Conservation (phyloP, 2,888 invertebrate genomes). For the Pogonocherus hispidulus region DNA sequence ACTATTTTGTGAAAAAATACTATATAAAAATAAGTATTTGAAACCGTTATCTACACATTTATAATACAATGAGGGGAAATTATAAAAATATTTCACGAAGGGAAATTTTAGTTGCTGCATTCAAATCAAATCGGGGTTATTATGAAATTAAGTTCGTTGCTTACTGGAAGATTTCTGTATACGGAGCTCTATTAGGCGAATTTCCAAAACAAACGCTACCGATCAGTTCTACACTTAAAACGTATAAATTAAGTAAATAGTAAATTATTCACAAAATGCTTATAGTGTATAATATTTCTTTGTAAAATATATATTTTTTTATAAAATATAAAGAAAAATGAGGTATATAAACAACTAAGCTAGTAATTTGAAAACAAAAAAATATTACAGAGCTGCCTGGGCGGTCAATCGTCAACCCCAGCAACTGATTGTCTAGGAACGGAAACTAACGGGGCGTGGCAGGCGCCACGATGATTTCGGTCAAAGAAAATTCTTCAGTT, state of each 20-base stretch:
- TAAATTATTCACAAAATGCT: constrained; percentile 44
- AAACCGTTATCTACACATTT: constrained; percentile 34
- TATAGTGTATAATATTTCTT: constrained; percentile 31
- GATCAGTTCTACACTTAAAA: constrained; percentile 41
- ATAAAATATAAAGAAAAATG: constrained; percentile 46
- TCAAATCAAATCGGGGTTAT: background rate
- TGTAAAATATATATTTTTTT: constrained; percentile 37
- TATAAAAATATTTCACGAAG: constrained; percentile 14
- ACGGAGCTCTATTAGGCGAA: constrained; percentile 15
- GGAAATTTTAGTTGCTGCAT: background rate
- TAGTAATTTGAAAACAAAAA: constrained; percentile 34
- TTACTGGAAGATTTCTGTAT: background rate
- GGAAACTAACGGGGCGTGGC: background rate
- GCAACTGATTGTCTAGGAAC: constrained; percentile 26
- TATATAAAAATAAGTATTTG: constrained; percentile 54
- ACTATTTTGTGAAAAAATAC: constrained; percentile 45
- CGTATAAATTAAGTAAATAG: constrained; percentile 43
- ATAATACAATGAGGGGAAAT: constrained; percentile 14
- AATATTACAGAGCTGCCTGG: constrained; percentile 26
- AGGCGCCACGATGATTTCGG: background rate
- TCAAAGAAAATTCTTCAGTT: too few species aligned
- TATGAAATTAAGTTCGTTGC: background rate
- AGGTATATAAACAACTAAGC: constrained; percentile 48
- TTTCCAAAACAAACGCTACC: constrained; percentile 28
- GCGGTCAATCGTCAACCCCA: background rate